These are phyloP conservation scores for Gryon sp. DNA, from an alignment of 1,140 invertebrate species.

Conservation along the genomic window DNA sequence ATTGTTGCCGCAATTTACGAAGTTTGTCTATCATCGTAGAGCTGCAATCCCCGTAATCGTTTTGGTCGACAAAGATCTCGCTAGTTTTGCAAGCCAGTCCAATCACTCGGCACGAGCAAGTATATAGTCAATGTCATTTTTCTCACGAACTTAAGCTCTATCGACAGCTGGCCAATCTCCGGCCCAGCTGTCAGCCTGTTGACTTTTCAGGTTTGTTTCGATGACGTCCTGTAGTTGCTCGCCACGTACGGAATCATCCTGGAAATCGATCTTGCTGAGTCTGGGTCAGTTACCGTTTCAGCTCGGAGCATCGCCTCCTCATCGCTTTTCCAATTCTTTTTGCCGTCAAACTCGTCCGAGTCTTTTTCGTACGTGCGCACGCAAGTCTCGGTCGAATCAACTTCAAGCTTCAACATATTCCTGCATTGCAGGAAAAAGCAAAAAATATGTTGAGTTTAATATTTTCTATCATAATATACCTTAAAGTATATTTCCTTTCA, in stretches of 20 bases:
- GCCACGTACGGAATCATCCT: conserved; percentile 14
- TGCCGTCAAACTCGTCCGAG: background rate
- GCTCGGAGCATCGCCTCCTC: background rate
- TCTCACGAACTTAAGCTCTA: conserved; percentile 26
- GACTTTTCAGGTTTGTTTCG: conserved; percentile 28
- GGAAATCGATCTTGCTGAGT: conserved; percentile 20
- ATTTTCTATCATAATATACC: too few relatives aligned
- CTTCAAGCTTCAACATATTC: too few relatives aligned
- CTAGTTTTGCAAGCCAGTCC: background rate
- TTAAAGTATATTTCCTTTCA: too few relatives aligned
- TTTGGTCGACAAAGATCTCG: background rate
- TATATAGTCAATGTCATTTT: conserved; percentile 6
- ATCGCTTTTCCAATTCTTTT: conserved; percentile 8
- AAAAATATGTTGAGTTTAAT: too few relatives aligned
- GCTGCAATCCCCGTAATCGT: too few relatives aligned
- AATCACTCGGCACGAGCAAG: conserved; percentile 1
- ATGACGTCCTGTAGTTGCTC: conserved; percentile 1
- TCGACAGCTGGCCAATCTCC: conserved; percentile 38
- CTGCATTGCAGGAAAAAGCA: too few relatives aligned
- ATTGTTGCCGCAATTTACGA: conserved; percentile 15
- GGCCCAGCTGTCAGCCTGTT: conserved; percentile 25
- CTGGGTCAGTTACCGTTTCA: conserved; percentile 25
- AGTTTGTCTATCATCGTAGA: conserved; percentile 6
- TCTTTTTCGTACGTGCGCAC: background rate
- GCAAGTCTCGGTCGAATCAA: too few relatives aligned